Percentiles rank a stretch among this genome's conserved stretches.
Conservation (phyloP, 2,888 invertebrate genomes). For the Clanis bilineata region DNA sequence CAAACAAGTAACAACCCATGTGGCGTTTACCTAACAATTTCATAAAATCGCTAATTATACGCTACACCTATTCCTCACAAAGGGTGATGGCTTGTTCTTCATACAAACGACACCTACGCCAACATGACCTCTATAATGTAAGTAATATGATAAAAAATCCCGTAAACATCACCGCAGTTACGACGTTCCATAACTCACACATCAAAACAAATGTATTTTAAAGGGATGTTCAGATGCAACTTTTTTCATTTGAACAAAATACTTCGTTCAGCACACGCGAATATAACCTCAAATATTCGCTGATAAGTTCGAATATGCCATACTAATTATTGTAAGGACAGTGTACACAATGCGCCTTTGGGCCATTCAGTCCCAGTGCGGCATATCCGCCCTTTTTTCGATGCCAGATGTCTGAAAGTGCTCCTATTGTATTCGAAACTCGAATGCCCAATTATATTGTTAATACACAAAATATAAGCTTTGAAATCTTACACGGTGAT, state of each 20-base stretch:
- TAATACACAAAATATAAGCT: conserved; percentile 79
- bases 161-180: conserved; percentile 22
- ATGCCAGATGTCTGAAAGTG: conserved; percentile 73
- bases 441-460: conserved; percentile 81
- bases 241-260: conserved; percentile 30
- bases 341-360: conserved; percentile 46
- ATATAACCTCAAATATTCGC: conserved; percentile 27
- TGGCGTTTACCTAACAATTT: conserved; percentile 77
- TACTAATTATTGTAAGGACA: background rate
- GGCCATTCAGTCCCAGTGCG: conserved; percentile 75
- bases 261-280: conserved; percentile 25
- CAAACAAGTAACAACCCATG: conserved; percentile 24
- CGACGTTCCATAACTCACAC: conserved; percentile 35
- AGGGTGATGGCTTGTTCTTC: conserved; percentile 55
- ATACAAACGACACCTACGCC: conserved; percentile 22
- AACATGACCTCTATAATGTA: conserved; percentile 35
- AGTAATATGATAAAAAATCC: conserved; percentile 28
- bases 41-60: conserved; percentile 77
- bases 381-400: conserved; percentile 79
- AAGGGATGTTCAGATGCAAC: conserved; percentile 80
- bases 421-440: conserved; percentile 55
- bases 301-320: conserved; percentile 23
- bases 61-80: conserved; percentile 68
- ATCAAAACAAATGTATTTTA: conserved; percentile 62
- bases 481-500: conserved; percentile 73